Percentiles rank a stretch among this genome's conserved stretches.
phyloP scores from a whole-genome alignment of 2,113 vertebrate genomes.

The Centropus bengalensis region DNA sequence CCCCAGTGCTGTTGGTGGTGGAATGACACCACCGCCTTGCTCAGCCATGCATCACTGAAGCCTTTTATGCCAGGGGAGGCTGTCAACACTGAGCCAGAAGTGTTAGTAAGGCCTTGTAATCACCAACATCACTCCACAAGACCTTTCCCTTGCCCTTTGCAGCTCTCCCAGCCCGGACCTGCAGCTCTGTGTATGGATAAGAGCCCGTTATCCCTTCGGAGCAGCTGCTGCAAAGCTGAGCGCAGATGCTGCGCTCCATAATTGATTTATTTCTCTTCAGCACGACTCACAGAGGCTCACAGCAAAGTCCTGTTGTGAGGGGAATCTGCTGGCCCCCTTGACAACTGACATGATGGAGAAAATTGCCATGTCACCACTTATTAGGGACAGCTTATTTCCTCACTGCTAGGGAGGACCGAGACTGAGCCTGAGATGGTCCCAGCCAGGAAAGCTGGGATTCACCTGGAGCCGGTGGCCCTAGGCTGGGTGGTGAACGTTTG shows the following conservation, averaged over 20 bases:
- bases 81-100: neutral
- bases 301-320: neutral
- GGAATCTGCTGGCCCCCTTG: constrained; percentile 11
- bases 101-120: neutral
- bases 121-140: neutral
- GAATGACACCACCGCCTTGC: neutral
- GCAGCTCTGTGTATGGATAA: neutral
- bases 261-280: neutral
- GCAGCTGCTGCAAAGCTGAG: neutral
- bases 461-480: constrained; percentile 6
- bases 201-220: neutral
- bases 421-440: neutral
- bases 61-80: neutral
- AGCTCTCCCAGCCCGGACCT: neutral
- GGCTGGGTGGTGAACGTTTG: neutral
- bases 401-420: neutral
- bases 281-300: neutral
- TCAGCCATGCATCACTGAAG: neutral
- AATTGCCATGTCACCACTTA: constrained; percentile 31
- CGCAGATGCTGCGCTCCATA: neutral
- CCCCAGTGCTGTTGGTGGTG: fast-evolving
- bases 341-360: constrained; percentile 73
- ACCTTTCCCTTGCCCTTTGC: neutral
- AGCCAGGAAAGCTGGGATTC: neutral
- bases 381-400: neutral